Evolutionary conservation across 1,140 invertebrate species (phyloP).

Genomic region (Sarcophaga bullata): DNA sequence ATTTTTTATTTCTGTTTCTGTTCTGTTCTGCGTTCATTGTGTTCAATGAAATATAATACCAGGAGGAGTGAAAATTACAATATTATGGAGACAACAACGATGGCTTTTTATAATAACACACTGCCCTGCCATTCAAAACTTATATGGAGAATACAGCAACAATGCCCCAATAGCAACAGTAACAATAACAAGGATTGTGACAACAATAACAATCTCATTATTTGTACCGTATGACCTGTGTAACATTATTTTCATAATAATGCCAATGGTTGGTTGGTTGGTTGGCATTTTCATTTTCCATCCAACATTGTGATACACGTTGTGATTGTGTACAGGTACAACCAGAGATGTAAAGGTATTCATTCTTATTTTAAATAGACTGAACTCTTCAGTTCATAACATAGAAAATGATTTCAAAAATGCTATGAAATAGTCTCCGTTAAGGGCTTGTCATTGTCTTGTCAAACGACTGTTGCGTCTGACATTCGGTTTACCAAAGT

Average conservation of each 20-base stretch:
- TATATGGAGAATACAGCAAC: too few species aligned
- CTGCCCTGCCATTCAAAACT: too few species aligned
- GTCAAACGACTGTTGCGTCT: too few species aligned
- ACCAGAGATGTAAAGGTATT: neutral
- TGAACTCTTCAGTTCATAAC: too few species aligned
- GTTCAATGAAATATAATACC: slow-evolving; percentile 18
- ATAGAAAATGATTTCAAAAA: neutral
- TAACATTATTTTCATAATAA: slow-evolving; percentile 40
- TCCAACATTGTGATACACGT: too few species aligned
- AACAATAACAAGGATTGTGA: slow-evolving; percentile 7
- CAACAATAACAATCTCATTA: slow-evolving; percentile 37
- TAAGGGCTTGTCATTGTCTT: too few species aligned
- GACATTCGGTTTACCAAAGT: too few species aligned
- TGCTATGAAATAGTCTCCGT: neutral
- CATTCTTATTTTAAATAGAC: neutral
- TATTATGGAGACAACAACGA: neutral
- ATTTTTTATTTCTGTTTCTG: too few species aligned
- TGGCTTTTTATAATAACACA: too few species aligned
- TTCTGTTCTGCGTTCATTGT: neutral
- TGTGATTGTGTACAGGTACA: too few species aligned
- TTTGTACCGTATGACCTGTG: slow-evolving; percentile 38
- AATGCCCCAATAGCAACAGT: neutral
- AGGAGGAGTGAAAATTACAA: slow-evolving; percentile 13
- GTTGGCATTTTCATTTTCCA: slow-evolving; percentile 10
- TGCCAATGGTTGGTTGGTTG: too few species aligned